Evolutionary conservation across 2,888 invertebrate species (phyloP).

Genomic region (Synanthedon tipuliformis): DNA sequence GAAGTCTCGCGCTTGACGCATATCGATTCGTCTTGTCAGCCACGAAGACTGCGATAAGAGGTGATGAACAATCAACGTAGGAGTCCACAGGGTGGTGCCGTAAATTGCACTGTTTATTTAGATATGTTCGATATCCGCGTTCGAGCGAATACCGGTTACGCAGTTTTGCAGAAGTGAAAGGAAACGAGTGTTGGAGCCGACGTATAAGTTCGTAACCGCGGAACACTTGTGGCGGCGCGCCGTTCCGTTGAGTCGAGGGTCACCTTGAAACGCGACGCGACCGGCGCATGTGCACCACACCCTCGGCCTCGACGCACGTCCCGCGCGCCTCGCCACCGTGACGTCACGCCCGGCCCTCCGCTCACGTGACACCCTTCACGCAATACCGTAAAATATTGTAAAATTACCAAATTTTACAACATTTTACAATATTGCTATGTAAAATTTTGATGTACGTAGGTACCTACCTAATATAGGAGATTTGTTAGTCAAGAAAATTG

Average conservation of each 20-base stretch:
- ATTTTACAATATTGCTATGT: too few species aligned
- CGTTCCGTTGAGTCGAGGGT: conserved; percentile 26
- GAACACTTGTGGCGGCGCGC: conserved; percentile 24
- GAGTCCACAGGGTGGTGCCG: conserved; percentile 63
- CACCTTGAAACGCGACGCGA: conserved; percentile 53
- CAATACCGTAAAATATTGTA: background rate
- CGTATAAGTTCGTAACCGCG: conserved; percentile 8
- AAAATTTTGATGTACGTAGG: too few species aligned
- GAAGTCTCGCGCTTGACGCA: conserved; percentile 63
- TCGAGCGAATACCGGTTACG: conserved; percentile 43
- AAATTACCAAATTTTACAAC: too few species aligned
- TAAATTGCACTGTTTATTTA: conserved; percentile 46
- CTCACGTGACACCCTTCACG: conserved; percentile 53
- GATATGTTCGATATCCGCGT: conserved; percentile 43
- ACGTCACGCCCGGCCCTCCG: conserved; percentile 38
- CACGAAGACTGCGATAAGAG: conserved; percentile 57
- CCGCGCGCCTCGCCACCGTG: conserved; percentile 25
- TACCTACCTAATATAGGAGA: too few species aligned
- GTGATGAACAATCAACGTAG: conserved; percentile 65
- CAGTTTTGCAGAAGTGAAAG: conserved; percentile 36
- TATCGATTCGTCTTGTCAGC: conserved; percentile 67
- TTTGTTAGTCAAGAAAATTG: too few species aligned
- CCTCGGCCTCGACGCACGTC: conserved; percentile 38
- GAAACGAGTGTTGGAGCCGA: conserved; percentile 30
- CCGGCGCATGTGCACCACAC: conserved; percentile 63